Base-by-base conservation (phyloP, 2,888 invertebrate genomes). In the Junonia oenone region DNA sequence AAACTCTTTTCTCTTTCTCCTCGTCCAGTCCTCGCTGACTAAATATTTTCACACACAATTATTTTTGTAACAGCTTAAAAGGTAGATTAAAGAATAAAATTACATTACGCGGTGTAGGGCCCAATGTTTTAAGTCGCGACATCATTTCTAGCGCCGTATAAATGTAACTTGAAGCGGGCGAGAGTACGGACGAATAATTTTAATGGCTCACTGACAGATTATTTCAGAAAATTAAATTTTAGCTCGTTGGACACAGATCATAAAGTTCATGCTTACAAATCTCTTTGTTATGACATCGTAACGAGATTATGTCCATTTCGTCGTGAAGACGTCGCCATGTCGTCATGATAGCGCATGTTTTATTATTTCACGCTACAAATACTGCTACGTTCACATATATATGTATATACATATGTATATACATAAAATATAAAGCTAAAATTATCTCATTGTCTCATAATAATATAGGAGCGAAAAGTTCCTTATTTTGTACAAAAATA, bases 201-300 rank as follows among this genome's bases (percentile, higher is more conserved):
- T 89, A 87, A 88, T 84, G 76, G 81, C 74, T 70, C 73, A 75
- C 82, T 85, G 83, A 87, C 87, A 83, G 81, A 89, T 89, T 88
- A 89, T 89, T 89, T 86, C 90, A 80, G 84, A 87, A 86, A 90
- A 90, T 89, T 90, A 88, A 90, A 89, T 89, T 89, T 89, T 77
- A 86, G 88, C 85, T 85, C 86, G 80, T 90, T 79, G 88, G 88
- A 88, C 89, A 87, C 89, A 85, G 85, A 76, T 76, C 88, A 88
- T 90, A 90, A 90, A 90, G 83, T 86, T 80, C 80, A 73, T 89
- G 89, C 89, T 90, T 89, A 89, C 89, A 89, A 90, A 90, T 89
- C 89, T 90, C 86, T 88, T 89, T 88, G 87, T 90, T 90, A 90
- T 86, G 89, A 83, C 88, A 88, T 89, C 89, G 88, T 90, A 84